Evolutionary conservation across 2,888 invertebrate species (phyloP).

Genomic region (Thyatira batis): DNA sequence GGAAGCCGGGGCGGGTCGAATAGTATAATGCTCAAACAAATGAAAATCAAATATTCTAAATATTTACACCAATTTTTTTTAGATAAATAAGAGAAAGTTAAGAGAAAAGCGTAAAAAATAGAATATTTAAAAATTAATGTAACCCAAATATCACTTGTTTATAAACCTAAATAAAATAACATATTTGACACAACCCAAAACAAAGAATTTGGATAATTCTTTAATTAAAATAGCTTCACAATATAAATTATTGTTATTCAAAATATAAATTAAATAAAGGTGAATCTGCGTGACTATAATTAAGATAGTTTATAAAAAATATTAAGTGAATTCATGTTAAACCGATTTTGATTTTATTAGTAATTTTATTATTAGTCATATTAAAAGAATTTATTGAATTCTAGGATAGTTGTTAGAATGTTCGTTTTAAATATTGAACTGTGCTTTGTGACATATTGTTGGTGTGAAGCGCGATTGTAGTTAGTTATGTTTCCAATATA

Average conservation of each 20-base stretch:
- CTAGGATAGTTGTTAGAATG: no score
- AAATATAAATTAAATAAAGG: not conserved
- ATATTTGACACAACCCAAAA: conserved; percentile 27
- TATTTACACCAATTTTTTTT: not conserved
- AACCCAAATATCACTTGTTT: conserved; percentile 21
- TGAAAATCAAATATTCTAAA: not conserved
- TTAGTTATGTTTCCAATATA: no score
- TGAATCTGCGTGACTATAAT: not conserved
- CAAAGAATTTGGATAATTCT: conserved; percentile 5
- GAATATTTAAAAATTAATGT: conserved; percentile 4
- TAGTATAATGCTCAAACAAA: not conserved
- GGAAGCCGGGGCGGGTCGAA: no score
- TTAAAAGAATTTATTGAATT: no score
- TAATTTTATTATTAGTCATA: no score
- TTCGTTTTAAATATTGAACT: no score
- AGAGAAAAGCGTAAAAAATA: not conserved
- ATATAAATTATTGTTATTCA: not conserved
- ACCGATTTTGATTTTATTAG: no score
- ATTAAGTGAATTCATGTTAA: no score
- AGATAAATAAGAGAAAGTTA: not conserved
- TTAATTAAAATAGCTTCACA: conserved; percentile 6
- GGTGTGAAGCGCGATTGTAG: no score
- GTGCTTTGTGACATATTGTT: no score
- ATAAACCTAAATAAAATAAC: conserved; percentile 22
- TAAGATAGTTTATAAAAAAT: no score